Evolutionary conservation across 2,113 vertebrate genomes (phyloP).

Genomic region (Melanotaenia duboulayi): DNA sequence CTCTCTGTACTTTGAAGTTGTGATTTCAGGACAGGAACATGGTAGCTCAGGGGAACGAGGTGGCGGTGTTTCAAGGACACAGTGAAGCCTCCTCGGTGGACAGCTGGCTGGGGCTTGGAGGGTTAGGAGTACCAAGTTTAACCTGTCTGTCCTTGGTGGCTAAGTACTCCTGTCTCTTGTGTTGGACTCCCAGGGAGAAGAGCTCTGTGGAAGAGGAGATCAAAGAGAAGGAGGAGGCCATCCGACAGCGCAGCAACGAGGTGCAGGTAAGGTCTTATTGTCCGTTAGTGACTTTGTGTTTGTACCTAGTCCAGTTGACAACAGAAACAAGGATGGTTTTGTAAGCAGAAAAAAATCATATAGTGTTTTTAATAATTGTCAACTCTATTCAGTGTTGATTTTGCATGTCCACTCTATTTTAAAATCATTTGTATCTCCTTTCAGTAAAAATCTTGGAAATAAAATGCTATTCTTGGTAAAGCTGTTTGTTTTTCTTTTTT

Average conservation of each 20-base stretch:
- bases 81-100: constrained; percentile 60
- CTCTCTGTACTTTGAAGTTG: constrained; percentile 25
- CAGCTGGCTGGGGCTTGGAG: constrained; percentile 61
- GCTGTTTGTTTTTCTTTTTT: neutral
- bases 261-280: constrained; percentile 87
- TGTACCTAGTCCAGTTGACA: neutral
- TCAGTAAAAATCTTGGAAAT: neutral
- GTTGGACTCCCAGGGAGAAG: constrained; percentile 98
- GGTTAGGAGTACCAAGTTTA: constrained; percentile 81
- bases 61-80: constrained; percentile 77
- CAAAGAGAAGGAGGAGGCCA: constrained; percentile 94
- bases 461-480: neutral
- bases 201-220: constrained; percentile 95
- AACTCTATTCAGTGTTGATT: neutral
- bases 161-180: constrained; percentile 92
- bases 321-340: no score
- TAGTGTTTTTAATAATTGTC: neutral
- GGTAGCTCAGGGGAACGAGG: constrained; percentile 87
- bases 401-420: neutral
- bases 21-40: constrained; percentile 58
- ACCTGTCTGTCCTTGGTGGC: constrained; percentile 87
- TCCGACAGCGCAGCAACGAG: constrained; percentile 91
- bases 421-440: neutral
- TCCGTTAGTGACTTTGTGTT: constrained; percentile 4
- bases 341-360: no score